Percentiles rank a stretch among this genome's conserved stretches.
These are phyloP conservation scores for Pterostichus madidus DNA, from an alignment of 2,888 invertebrate species.

Conservation along the genomic window DNA sequence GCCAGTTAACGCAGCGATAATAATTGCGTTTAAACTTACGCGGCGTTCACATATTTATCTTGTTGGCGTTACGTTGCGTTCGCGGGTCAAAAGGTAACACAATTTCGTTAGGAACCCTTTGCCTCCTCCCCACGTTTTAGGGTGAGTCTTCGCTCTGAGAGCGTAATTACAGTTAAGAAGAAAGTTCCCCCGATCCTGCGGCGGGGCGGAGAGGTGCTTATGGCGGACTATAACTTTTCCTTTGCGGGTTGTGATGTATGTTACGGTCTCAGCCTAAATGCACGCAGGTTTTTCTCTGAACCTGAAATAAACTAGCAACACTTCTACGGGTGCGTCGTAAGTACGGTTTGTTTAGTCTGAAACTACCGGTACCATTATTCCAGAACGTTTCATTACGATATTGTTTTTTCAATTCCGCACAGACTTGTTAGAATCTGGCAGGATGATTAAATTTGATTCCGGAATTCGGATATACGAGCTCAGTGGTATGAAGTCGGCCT, in stretches of 20 bases:
- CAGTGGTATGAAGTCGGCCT: too few species aligned
- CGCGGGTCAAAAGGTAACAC: constrained; percentile 41
- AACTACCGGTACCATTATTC: too few species aligned
- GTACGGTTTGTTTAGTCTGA: constrained; percentile 1
- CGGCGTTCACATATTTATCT: constrained; percentile 42
- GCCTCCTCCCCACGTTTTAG: not conserved
- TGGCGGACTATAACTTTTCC: constrained; percentile 39
- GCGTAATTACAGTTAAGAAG: constrained; percentile 51
- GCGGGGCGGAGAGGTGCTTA: constrained; percentile 14
- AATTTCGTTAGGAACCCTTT: constrained; percentile 34
- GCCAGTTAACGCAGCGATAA: constrained; percentile 45
- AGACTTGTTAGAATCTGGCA: too few species aligned
- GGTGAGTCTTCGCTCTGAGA: constrained; percentile 1
- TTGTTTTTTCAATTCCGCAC: too few species aligned
- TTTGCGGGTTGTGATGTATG: constrained; percentile 37
- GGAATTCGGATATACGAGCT: too few species aligned
- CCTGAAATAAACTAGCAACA: not conserved
- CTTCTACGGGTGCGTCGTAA: not conserved
- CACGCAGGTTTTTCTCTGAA: not conserved
- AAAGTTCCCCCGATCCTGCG: constrained; percentile 21
- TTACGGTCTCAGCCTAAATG: constrained; percentile 16
- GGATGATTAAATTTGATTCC: too few species aligned
- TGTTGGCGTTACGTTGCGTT: constrained; percentile 5
- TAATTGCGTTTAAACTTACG: constrained; percentile 37
- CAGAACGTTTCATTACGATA: too few species aligned